Conservation (phyloP, 2,888 invertebrate species). For the Perithous albicinctus region DNA sequence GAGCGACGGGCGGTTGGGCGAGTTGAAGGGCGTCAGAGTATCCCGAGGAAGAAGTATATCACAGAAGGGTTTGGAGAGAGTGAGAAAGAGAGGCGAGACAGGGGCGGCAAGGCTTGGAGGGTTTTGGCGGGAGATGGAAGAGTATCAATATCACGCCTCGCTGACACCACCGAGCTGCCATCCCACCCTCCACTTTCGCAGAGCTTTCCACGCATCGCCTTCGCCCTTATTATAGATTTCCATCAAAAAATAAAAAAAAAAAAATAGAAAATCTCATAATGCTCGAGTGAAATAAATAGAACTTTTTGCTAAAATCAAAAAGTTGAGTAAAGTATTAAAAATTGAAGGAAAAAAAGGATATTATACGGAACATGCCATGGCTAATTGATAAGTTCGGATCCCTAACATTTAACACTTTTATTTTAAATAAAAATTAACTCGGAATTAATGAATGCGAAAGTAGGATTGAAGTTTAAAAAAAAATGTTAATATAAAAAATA, state of each 20-base stretch:
- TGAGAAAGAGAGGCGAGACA: constrained; percentile 36
- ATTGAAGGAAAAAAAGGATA: background rate
- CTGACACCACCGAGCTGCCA: constrained; percentile 74
- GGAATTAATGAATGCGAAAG: no score
- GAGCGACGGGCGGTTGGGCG: constrained; percentile 41
- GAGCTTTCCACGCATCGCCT: constrained; percentile 40
- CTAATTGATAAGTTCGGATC: no score
- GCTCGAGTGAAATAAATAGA: constrained; percentile 69
- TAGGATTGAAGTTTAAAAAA: no score
- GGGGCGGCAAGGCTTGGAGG: constrained; percentile 62
- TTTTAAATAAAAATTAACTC: no score
- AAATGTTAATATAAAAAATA: no score
- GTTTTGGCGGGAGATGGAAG: constrained; percentile 75
- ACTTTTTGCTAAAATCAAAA: background rate
- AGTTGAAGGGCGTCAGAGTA: constrained; percentile 24
- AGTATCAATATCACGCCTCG: constrained; percentile 83
- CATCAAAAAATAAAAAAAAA: constrained; percentile 67
- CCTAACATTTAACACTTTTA: no score
- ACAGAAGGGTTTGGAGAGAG: constrained; percentile 51
- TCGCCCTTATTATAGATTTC: constrained; percentile 78
- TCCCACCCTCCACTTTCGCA: constrained; percentile 57
- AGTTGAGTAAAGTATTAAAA: background rate
- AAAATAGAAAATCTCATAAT: constrained; percentile 79
- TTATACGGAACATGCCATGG: no score
- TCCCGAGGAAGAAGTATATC: constrained; percentile 36